These are phyloP conservation scores for Oncorhynchus gorbuscha DNA, from an alignment of 2,113 vertebrate genomes.

Conservation along the genomic window DNA sequence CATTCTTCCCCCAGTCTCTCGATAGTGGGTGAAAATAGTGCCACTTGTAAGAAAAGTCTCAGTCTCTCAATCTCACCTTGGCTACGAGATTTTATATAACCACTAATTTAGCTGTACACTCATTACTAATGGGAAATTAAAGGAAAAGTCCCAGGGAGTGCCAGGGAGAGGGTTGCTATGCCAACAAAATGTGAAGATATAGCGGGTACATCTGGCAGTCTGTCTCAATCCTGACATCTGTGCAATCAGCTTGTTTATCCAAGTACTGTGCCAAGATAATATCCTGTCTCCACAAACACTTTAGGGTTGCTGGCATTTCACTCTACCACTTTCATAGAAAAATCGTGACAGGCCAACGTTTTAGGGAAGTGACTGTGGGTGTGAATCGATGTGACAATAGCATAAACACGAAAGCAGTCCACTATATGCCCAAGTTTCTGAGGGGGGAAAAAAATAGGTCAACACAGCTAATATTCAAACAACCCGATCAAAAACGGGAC, in stretches of 20 bases:
- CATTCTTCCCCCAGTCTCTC: constrained; percentile 4
- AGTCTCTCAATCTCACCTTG: too few relatives aligned
- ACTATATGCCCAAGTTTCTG: too few relatives aligned
- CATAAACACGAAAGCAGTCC: too few relatives aligned
- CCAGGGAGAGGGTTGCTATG: constrained; percentile 49
- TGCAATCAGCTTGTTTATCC: constrained; percentile 7
- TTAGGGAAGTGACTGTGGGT: not conserved
- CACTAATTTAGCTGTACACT: not conserved
- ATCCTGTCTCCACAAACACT: not conserved
- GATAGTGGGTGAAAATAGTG: constrained; percentile 12
- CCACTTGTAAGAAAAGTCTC: too few relatives aligned
- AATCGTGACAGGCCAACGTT: not conserved
- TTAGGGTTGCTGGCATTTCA: not conserved
- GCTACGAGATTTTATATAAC: not conserved
- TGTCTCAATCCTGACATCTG: constrained; percentile 45
- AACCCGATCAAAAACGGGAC: too few relatives aligned
- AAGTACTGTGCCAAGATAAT: not conserved
- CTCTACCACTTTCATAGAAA: not conserved
- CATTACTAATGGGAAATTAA: not conserved
- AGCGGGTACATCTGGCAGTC: constrained; percentile 27
- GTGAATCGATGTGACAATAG: not conserved
- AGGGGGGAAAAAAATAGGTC: too few relatives aligned
- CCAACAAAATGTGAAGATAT: constrained; percentile 51
- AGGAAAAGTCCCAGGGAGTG: constrained; percentile 42
- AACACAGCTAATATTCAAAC: too few relatives aligned